Conservation (phyloP, 2,113 vertebrate species). For the Acanthochromis polyacanthus region DNA sequence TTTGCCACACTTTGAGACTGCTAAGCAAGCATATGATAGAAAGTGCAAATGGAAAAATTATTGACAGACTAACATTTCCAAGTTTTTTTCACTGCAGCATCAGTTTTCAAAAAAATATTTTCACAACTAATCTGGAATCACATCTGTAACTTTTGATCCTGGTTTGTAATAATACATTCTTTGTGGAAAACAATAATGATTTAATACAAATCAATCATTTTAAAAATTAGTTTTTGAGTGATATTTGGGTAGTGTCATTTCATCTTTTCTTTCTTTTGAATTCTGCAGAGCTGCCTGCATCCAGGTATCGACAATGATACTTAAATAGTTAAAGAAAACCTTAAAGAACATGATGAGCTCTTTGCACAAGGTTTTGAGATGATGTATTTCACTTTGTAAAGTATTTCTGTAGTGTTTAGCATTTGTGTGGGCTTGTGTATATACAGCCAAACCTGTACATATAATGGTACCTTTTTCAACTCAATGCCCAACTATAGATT, state of each 20-base stretch:
- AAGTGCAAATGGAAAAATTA: slow-evolving; percentile 20
- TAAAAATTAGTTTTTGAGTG: no score
- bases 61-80: no score
- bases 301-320: slow-evolving; percentile 3
- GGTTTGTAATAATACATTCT: neutral
- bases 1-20: slow-evolving; percentile 6
- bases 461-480: slow-evolving; percentile 1
- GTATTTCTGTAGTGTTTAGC: neutral
- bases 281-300: neutral
- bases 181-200: neutral
- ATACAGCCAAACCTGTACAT: slow-evolving; percentile 7
- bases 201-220: no score
- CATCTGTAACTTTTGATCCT: neutral
- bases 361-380: no score
- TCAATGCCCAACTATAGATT: slow-evolving; percentile 14
- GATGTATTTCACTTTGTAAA: neutral
- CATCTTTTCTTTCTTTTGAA: no score
- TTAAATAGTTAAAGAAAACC: neutral
- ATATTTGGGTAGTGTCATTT: no score
- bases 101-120: no score
- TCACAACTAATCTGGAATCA: no score
- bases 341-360: neutral
- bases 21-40: neutral
- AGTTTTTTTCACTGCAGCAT: no score
- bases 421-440: neutral